Evolutionary conservation across 2,888 invertebrate genomes (phyloP).

Genomic region (Stenotaenia linearis): DNA sequence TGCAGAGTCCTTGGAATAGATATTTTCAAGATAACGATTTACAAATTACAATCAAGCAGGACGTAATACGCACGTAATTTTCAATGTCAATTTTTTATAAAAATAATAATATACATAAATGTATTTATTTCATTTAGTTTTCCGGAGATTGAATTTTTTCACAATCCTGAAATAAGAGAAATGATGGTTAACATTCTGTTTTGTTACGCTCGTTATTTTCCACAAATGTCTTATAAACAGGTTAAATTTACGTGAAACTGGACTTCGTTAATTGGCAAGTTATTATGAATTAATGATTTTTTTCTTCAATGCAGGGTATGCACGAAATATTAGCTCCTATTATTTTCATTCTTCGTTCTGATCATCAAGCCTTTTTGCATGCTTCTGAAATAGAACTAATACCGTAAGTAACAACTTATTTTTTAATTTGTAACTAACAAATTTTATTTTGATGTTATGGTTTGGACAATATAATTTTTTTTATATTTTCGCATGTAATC

Average conservation of each 20-base stretch:
- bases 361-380: slow-evolving; percentile 63
- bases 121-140: slow-evolving; percentile 50
- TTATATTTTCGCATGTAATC: neutral
- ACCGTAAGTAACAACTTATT: slow-evolving; percentile 43
- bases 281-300: no score
- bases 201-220: slow-evolving; percentile 58
- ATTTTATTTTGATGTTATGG: neutral
- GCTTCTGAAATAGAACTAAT: slow-evolving; percentile 53
- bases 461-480: neutral
- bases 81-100: neutral
- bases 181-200: slow-evolving; percentile 62
- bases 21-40: slow-evolving; percentile 76
- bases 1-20: slow-evolving; percentile 77
- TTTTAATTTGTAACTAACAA: neutral
- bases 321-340: slow-evolving; percentile 78
- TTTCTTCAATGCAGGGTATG: slow-evolving; percentile 59
- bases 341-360: slow-evolving; percentile 67
- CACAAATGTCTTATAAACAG: slow-evolving; percentile 67
- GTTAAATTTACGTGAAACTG: no score
- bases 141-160: slow-evolving; percentile 74
- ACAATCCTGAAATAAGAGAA: slow-evolving; percentile 61
- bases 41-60: slow-evolving; percentile 67
- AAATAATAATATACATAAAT: neutral
- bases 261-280: no score
- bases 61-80: slow-evolving; percentile 65